phyloP scores from a whole-genome alignment of 2,113 vertebrate species.

The Petaurus breviceps region DNA sequence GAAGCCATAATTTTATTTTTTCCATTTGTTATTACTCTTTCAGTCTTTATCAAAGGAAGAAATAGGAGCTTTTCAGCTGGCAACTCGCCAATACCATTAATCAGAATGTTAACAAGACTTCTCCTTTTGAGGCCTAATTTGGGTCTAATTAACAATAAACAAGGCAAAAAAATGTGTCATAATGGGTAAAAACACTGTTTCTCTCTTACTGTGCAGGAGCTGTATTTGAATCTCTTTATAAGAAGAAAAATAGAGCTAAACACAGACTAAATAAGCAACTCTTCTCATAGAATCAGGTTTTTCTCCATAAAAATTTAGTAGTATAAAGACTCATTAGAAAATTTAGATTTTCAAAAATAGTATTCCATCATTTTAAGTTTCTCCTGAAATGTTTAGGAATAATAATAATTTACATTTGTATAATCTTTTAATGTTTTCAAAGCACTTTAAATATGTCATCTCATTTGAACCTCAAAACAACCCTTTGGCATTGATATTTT shows the following conservation, averaged over 20 bases:
- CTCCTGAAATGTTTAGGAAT: slow-evolving; percentile 25
- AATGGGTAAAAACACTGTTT: slow-evolving; percentile 57
- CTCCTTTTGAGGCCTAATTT: slow-evolving; percentile 80
- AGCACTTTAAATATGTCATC: neutral
- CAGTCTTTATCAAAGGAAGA: slow-evolving; percentile 77
- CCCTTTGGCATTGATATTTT: neutral
- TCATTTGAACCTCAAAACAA: neutral
- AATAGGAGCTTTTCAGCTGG: slow-evolving; percentile 71
- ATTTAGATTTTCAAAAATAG: slow-evolving; percentile 9
- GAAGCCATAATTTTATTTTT: slow-evolving; percentile 72
- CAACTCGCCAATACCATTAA: slow-evolving; percentile 79
- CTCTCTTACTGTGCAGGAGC: slow-evolving; percentile 60
- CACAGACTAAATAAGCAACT: slow-evolving; percentile 62
- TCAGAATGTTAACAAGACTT: slow-evolving; percentile 83
- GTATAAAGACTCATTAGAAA: slow-evolving; percentile 49
- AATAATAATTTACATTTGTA: neutral
- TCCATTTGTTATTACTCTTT: slow-evolving; percentile 72
- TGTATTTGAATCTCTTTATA: slow-evolving; percentile 64
- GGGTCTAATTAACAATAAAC: slow-evolving; percentile 81
- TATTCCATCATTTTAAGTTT: neutral
- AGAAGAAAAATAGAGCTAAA: slow-evolving; percentile 74
- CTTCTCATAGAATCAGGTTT: slow-evolving; percentile 48
- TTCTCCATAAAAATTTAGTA: slow-evolving; percentile 65
- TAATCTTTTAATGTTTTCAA: neutral
- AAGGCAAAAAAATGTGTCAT: slow-evolving; percentile 74